phyloP scores from a whole-genome alignment of 2,888 invertebrate species.

The Nesidiocoris tenuis region DNA sequence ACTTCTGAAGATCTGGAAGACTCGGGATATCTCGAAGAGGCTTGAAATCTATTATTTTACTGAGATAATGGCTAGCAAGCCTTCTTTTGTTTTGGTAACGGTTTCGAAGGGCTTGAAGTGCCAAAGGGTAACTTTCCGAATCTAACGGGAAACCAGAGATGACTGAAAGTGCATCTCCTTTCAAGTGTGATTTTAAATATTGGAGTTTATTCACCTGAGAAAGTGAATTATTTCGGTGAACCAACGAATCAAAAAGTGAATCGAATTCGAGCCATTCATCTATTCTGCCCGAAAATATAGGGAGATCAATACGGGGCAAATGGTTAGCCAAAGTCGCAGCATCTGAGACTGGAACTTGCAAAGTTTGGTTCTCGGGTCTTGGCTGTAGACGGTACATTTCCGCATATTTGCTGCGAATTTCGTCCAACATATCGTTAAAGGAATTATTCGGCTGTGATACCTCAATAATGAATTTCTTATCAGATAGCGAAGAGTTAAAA shows the following conservation, averaged over 20 bases:
- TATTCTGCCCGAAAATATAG: slow-evolving; percentile 27
- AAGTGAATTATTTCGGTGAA: slow-evolving; percentile 4
- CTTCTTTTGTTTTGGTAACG: slow-evolving; percentile 18
- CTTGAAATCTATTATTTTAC: slow-evolving; percentile 9
- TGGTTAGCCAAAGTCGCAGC: not conserved
- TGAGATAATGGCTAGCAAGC: not conserved
- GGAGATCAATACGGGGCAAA: slow-evolving; percentile 22
- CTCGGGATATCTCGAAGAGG: slow-evolving; percentile 7
- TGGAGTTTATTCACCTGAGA: slow-evolving; percentile 25
- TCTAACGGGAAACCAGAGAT: slow-evolving; percentile 16
- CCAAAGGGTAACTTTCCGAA: not conserved
- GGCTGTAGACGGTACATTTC: not conserved
- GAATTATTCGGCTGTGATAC: not conserved
- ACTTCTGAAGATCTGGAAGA: slow-evolving; percentile 14
- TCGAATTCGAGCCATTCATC: slow-evolving; percentile 24
- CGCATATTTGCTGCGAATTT: not conserved
- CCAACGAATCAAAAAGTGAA: slow-evolving; percentile 20
- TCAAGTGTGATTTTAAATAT: slow-evolving; percentile 11
- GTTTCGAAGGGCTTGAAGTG: not conserved
- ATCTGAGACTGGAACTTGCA: not conserved
- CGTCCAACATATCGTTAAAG: slow-evolving; percentile 7
- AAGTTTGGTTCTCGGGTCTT: not conserved
- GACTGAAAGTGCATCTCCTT: slow-evolving; percentile 21
- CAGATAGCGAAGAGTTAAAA: not conserved
- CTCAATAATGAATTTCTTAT: not conserved